Percentiles rank a stretch among this genome's conserved stretches.
phyloP scores from a whole-genome alignment of 2,888 invertebrate genomes.

The Tuberolachnus salignus region DNA sequence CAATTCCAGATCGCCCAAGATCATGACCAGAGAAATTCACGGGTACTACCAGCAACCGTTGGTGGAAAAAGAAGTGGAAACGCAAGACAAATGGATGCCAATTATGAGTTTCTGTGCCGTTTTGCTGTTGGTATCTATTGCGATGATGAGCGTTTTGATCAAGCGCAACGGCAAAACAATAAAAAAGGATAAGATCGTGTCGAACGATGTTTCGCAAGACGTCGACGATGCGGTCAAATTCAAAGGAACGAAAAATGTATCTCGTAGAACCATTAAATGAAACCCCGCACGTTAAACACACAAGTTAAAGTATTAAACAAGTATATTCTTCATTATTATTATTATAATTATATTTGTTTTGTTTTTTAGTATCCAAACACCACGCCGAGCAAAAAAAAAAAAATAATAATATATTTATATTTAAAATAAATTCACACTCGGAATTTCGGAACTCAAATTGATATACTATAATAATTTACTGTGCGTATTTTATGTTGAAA shows the following conservation, averaged over 20 bases:
- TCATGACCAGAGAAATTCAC: slow-evolving; percentile 53
- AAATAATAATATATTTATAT: slow-evolving; percentile 7
- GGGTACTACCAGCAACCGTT: slow-evolving; percentile 23
- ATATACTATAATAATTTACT: background rate
- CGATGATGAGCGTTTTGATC: slow-evolving; percentile 13
- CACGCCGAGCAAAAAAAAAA: slow-evolving; percentile 32
- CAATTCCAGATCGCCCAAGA: slow-evolving; percentile 57
- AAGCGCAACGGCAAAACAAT: slow-evolving; percentile 33
- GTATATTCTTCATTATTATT: slow-evolving; percentile 19
- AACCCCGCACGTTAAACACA: slow-evolving; percentile 5
- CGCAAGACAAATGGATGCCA: slow-evolving; percentile 23
- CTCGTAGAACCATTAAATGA: slow-evolving; percentile 51
- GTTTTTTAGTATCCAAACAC: slow-evolving; percentile 36
- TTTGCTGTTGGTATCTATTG: slow-evolving; percentile 15
- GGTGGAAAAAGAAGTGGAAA: background rate
- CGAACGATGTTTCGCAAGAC: slow-evolving; percentile 8
- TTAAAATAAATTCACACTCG: slow-evolving; percentile 5
- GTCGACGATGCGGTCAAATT: slow-evolving; percentile 28
- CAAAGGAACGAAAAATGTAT: slow-evolving; percentile 44
- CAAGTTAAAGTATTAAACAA: slow-evolving; percentile 23
- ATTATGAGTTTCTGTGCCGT: slow-evolving; percentile 11
- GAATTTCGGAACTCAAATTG: slow-evolving; percentile 32
- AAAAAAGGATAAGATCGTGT: slow-evolving; percentile 43
- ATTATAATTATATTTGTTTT: slow-evolving; percentile 1
- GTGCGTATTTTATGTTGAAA: background rate